A percentile compares a stretch with the other conserved stretches of the same genome.
Conservation (phyloP, 2,888 invertebrate species). For the Melinaea marsaeus region DNA sequence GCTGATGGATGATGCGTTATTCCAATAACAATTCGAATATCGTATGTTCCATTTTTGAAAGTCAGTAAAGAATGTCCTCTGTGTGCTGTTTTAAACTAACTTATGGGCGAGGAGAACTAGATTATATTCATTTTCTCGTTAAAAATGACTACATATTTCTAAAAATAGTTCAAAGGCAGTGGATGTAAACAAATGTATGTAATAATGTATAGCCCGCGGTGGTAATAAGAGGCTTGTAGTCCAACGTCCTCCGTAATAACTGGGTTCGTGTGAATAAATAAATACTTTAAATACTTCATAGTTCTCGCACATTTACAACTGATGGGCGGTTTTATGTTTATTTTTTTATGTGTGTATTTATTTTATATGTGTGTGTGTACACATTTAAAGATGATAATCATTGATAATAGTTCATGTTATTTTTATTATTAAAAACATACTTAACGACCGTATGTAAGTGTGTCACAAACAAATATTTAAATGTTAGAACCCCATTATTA, state of each 20-base stretch:
- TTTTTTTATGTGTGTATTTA: not conserved
- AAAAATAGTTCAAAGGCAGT: no score
- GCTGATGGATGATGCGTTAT: conserved; percentile 78
- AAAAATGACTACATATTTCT: no score
- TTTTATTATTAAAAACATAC: not conserved
- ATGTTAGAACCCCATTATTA: not conserved
- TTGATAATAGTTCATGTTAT: not conserved
- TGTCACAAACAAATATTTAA: conserved; percentile 1
- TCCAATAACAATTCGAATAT: conserved; percentile 77
- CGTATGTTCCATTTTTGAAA: conserved; percentile 70
- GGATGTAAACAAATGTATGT: conserved; percentile 17
- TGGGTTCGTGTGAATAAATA: conserved; percentile 45
- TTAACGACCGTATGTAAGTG: not conserved
- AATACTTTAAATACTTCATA: conserved; percentile 45
- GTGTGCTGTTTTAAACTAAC: conserved; percentile 26
- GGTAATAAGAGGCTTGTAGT: conserved; percentile 31
- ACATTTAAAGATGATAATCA: not conserved
- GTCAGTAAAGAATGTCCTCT: conserved; percentile 43
- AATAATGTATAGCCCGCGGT: conserved; percentile 24
- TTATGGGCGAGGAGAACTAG: no score
- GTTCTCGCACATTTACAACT: conserved; percentile 44
- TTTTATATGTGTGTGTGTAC: not conserved
- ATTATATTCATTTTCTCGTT: no score
- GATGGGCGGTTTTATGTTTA: conserved; percentile 13
- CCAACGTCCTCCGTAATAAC: conserved; percentile 44